phyloP scores from a whole-genome alignment of 2,888 invertebrate species.

The Leptinotarsa peninsularis region DNA sequence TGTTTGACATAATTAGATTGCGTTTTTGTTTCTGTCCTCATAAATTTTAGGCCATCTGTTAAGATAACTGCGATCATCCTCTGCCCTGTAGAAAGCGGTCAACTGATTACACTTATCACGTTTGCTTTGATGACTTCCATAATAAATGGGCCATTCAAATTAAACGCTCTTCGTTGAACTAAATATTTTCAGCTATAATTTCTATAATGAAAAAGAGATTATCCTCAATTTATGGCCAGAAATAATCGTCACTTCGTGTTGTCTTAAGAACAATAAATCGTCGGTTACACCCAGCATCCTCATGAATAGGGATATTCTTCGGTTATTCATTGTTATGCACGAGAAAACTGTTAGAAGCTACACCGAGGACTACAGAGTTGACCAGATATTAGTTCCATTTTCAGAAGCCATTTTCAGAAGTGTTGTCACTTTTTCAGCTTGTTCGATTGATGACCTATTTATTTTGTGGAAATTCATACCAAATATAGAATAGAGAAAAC shows the following conservation, averaged over 20 bases:
- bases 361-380: too few relatives aligned
- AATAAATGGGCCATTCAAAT: slow-evolving; percentile 43
- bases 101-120: slow-evolving; percentile 48
- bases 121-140: slow-evolving; percentile 42
- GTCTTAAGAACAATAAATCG: slow-evolving; percentile 19
- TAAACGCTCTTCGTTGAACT: slow-evolving; percentile 30
- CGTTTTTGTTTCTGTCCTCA: slow-evolving; percentile 39
- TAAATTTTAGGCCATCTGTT: slow-evolving; percentile 45
- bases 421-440: too few relatives aligned
- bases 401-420: too few relatives aligned
- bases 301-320: neutral
- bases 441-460: too few relatives aligned
- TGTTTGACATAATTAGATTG: slow-evolving; percentile 39
- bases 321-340: too few relatives aligned
- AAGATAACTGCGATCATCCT: slow-evolving; percentile 43
- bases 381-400: too few relatives aligned
- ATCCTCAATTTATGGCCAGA: slow-evolving; percentile 29
- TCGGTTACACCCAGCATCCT: slow-evolving; percentile 27
- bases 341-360: too few relatives aligned
- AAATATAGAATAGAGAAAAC: too few relatives aligned
- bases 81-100: slow-evolving; percentile 48
- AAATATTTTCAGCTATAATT: slow-evolving; percentile 34
- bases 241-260: neutral
- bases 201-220: slow-evolving; percentile 37
- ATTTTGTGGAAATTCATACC: too few relatives aligned